Percentiles rank a stretch among this genome's conserved stretches.
These are phyloP conservation scores for Halcyon chelicuti DNA, from an alignment of 2,797 vertebrate genomes.

Conservation along the genomic window DNA sequence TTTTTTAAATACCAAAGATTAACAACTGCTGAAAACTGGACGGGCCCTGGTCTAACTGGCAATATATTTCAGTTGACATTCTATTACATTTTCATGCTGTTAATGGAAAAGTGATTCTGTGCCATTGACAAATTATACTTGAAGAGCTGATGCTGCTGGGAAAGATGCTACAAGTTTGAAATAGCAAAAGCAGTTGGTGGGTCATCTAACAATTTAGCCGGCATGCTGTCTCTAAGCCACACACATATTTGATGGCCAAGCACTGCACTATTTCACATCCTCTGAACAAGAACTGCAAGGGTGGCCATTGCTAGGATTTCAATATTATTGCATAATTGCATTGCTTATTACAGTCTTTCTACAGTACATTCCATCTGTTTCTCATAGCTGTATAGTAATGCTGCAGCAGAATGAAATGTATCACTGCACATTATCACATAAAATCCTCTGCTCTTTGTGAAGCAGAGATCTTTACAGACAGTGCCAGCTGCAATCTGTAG, in stretches of 20 bases:
- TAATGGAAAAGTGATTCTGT: not conserved
- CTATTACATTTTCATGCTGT: not conserved
- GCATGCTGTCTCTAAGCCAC: not conserved
- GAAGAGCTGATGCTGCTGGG: not conserved
- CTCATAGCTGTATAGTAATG: not conserved
- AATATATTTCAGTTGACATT: not conserved
- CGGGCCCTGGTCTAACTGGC: not conserved
- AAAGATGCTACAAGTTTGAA: not conserved
- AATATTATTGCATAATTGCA: fast-evolving
- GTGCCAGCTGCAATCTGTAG: conserved; percentile 53
- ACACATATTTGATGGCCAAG: not conserved
- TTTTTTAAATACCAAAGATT: not conserved
- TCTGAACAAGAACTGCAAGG: not conserved
- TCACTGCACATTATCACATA: not conserved
- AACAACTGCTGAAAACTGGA: not conserved
- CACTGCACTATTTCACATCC: not conserved
- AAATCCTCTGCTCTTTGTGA: not conserved
- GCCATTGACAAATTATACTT: not conserved
- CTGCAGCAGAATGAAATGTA: not conserved
- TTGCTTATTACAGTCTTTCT: not conserved
- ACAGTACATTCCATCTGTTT: not conserved
- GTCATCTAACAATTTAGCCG: not conserved
- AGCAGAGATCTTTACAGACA: not conserved
- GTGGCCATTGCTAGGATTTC: not conserved
- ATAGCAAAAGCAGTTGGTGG: not conserved